Percentiles rank a stretch among this genome's conserved stretches.
phyloP scores from a whole-genome alignment of 2,888 invertebrate genomes.

The Campopleginae sp. region DNA sequence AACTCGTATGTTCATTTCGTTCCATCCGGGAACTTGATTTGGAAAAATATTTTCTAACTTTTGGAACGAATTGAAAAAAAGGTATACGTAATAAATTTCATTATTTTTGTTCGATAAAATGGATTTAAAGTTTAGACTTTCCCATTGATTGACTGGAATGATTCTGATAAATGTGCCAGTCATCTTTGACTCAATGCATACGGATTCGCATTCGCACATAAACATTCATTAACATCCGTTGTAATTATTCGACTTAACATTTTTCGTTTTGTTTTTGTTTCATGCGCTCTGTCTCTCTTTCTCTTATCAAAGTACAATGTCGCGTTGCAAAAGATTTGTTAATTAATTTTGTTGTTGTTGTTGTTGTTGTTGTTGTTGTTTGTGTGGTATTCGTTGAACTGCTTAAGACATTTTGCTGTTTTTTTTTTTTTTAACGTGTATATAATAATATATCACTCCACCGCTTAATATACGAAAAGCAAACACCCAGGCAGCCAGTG shows the following conservation, averaged over 20 bases:
- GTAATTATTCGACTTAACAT: constrained; percentile 27
- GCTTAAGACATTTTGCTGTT: constrained; percentile 52
- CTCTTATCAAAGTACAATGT: constrained; percentile 48
- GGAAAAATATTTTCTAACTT: background rate
- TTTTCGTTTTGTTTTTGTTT: constrained; percentile 31
- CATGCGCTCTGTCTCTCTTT: constrained; percentile 13
- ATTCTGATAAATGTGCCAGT: constrained; percentile 13
- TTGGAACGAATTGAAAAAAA: background rate
- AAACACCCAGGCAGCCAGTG: constrained; percentile 82
- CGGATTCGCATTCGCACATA: constrained; percentile 26
- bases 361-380: constrained; percentile 40
- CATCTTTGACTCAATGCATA: constrained; percentile 20
- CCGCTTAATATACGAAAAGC: constrained; percentile 74
- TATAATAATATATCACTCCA: constrained; percentile 57
- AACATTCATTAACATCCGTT: background rate
- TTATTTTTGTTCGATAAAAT: background rate
- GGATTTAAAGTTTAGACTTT: background rate
- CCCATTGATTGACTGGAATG: background rate
- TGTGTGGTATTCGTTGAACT: constrained; percentile 66
- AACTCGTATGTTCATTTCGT: no score
- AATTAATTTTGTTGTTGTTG: constrained; percentile 38
- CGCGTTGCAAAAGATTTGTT: constrained; percentile 62
- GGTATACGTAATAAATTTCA: background rate
- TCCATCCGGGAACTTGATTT: background rate
- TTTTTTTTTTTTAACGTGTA: constrained; percentile 40